These are phyloP conservation scores for Erythrolamprus reginae DNA, from an alignment of 2,113 vertebrate species.

Conservation along the genomic window DNA sequence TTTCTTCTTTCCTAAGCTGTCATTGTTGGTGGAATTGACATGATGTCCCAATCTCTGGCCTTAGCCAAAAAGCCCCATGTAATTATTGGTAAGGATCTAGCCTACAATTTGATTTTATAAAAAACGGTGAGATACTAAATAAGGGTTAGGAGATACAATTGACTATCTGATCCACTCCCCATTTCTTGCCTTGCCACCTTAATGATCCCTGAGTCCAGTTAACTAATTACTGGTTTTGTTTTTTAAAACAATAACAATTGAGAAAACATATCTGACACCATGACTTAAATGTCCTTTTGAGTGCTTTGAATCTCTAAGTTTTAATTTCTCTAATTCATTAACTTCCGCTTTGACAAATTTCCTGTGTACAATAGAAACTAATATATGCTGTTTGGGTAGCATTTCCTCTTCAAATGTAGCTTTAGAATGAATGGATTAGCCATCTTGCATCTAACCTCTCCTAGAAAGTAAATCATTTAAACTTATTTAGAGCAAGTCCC, in stretches of 20 bases:
- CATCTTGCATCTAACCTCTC: not conserved
- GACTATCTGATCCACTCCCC: not conserved
- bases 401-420: not conserved
- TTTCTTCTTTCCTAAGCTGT: slow-evolving; percentile 74
- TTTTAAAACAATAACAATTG: not conserved
- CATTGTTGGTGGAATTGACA: slow-evolving; percentile 93
- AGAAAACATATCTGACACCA: not conserved
- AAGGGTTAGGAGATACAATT: not conserved
- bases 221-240: not conserved
- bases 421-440: not conserved
- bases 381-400: not conserved
- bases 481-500: not conserved
- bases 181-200: not conserved
- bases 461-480: not conserved
- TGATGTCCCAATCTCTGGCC: slow-evolving; percentile 94
- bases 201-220: not conserved
- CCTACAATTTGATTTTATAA: not conserved
- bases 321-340: not conserved
- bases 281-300: not conserved
- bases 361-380: not conserved
- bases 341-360: not conserved
- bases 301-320: not conserved
- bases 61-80: slow-evolving; percentile 95
- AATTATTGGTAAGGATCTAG: slow-evolving; percentile 84
- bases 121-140: not conserved